Evolutionary conservation across 2,888 invertebrate genomes (phyloP).

Genomic region (Leistus spinibarbis): DNA sequence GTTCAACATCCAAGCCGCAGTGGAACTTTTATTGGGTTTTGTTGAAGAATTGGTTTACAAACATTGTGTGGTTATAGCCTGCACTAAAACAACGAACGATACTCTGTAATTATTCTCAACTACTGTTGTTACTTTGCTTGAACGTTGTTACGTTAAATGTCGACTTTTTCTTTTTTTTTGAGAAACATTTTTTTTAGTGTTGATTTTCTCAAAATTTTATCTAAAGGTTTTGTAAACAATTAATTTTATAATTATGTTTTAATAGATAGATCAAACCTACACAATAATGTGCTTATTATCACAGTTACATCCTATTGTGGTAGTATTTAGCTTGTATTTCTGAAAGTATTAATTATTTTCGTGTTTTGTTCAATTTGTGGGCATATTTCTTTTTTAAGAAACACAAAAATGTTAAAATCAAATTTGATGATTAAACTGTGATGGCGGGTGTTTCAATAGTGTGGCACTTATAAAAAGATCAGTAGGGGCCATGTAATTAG

Average conservation of each 20-base stretch:
- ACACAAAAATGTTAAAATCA: too few relatives aligned
- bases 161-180: background rate
- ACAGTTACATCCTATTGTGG: too few relatives aligned
- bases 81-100: background rate
- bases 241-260: too few relatives aligned
- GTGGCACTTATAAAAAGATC: background rate
- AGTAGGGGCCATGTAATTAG: constrained; percentile 19
- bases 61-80: background rate
- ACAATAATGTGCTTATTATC: too few relatives aligned
- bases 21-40: background rate
- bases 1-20: background rate
- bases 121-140: background rate
- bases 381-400: too few relatives aligned
- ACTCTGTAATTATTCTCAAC: background rate
- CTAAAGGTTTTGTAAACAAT: too few relatives aligned
- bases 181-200: background rate
- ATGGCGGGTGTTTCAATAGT: background rate
- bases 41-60: background rate
- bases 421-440: too few relatives aligned
- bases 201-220: too few relatives aligned
- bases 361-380: too few relatives aligned
- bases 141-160: background rate
- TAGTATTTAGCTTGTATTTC: too few relatives aligned
- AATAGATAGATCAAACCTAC: too few relatives aligned
- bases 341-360: too few relatives aligned